Evolutionary conservation across 2,888 invertebrate genomes (phyloP), one percentile per base, ranked within the genome.

Genomic region (Hydriomena furcata): DNA sequence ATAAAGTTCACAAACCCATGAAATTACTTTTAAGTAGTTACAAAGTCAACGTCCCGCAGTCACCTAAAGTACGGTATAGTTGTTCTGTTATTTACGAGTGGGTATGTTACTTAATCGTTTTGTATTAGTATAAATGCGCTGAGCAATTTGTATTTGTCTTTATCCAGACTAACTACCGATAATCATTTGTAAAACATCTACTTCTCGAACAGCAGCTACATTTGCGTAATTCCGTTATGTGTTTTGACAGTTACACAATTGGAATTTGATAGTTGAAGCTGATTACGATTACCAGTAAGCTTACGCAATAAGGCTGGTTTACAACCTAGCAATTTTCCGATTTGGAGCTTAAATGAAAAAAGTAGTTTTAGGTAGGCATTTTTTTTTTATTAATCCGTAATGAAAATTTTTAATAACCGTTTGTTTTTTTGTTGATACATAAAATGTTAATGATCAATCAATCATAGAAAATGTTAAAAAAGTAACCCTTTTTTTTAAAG

Each of bases 121-220:
- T 21, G 32, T 27, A 34, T 46, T 44, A 34, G 32, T 40, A 34
- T 34, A 46, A 47, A 40, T 40, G 32, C 36, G 40, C 28, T 13
- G 20, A 40, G 32, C 40, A 40, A 47, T 47, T 47, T 35, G 35
- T 47, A 35, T 30, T 35, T 30, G 34, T 47, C 47, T 35, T 27
- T 28, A 13, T 20, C 13, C 23, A 38, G 25, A 25, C 25, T 37
- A 20, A 31, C 37, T 35, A 24, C 25, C 17, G 12, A 20, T 11
- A 11, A 7, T 27, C 8, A 21, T 38, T 40, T 40, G 21, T 34
- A 27, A 32, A 37, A 23, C 13, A 11, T 5, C 1, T 31, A 11
- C 8, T 5, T 37, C 11, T 8, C 8, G 13, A 27, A 10, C 8
- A 27, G 8, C n/a, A n/a, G n/a, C n/a, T n/a, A n/a, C n/a, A n/a